A percentile compares a stretch with the other conserved stretches of the same genome.
These are phyloP conservation scores for Arctocebus calabarensis DNA, from an alignment of 2,797 vertebrate genomes.

Conservation along the genomic window DNA sequence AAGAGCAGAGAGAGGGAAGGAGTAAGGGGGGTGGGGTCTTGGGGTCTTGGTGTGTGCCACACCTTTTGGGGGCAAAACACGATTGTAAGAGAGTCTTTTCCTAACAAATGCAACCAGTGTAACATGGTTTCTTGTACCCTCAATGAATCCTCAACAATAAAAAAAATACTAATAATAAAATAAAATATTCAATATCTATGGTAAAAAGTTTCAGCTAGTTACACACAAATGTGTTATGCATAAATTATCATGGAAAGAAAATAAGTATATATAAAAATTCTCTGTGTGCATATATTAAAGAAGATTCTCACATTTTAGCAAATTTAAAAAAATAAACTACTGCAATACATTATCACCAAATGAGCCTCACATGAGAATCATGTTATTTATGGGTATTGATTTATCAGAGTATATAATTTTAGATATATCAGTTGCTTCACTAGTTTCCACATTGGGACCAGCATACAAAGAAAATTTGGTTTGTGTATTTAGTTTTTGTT, in stretches of 20 bases:
- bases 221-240: not conserved
- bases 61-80: too few relatives aligned
- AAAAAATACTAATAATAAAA: not conserved
- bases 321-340: not conserved
- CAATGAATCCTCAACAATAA: too few relatives aligned
- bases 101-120: too few relatives aligned
- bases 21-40: too few relatives aligned
- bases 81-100: too few relatives aligned
- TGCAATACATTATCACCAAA: not conserved
- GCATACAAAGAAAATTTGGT: not conserved
- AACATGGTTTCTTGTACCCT: too few relatives aligned
- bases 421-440: not conserved
- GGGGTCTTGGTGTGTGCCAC: too few relatives aligned
- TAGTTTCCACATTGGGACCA: not conserved
- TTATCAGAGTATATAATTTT: not conserved
- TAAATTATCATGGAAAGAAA: not conserved
- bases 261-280: not conserved
- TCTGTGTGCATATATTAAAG: not conserved
- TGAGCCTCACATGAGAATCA: not conserved
- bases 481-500: not conserved
- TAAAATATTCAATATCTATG: not conserved
- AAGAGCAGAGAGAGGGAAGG: too few relatives aligned
- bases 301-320: not conserved
- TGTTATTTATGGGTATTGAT: not conserved
- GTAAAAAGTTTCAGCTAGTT: not conserved